Evolutionary conservation across 1,140 invertebrate genomes (phyloP).

Genomic region (Aphidius gifuensis): DNA sequence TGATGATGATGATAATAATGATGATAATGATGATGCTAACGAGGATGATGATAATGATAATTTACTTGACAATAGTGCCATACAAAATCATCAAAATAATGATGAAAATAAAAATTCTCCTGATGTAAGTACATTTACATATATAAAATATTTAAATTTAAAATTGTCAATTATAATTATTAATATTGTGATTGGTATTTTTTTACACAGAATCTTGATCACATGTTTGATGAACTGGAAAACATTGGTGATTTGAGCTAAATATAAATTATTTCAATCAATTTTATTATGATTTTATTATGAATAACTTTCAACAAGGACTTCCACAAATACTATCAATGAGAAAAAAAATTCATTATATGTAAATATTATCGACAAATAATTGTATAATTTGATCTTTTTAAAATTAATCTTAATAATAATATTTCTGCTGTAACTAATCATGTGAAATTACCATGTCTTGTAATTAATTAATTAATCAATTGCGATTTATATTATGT

Average conservation of each 20-base stretch:
- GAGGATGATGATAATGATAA: constrained; percentile 32
- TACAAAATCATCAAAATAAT: constrained; percentile 10
- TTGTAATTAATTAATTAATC: too few species aligned
- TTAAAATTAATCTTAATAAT: too few species aligned
- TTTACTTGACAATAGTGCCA: constrained; percentile 7
- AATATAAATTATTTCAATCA: constrained; percentile 22
- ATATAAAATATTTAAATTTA: constrained; percentile 9
- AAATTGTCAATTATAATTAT: constrained; percentile 15
- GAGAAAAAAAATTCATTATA: too few species aligned
- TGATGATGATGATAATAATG: constrained; percentile 36
- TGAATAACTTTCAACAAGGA: too few species aligned
- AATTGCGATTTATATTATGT: too few species aligned
- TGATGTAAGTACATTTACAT: constrained; percentile 38
- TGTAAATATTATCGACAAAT: too few species aligned
- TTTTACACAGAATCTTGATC: constrained; percentile 46
- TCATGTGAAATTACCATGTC: too few species aligned
- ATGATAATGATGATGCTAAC: constrained; percentile 36
- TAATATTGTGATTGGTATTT: constrained; percentile 16
- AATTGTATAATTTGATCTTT: too few species aligned
- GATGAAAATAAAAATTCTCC: constrained; percentile 26
- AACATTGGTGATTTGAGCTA: constrained; percentile 34
- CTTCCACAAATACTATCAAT: too few species aligned
- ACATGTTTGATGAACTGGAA: constrained; percentile 49
- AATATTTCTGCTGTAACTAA: too few species aligned
- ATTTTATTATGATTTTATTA: too few species aligned